A percentile compares a stretch with the other conserved stretches of the same genome.
phyloP scores from a whole-genome alignment of 2,888 invertebrate species.

The Dinocampus coccinellae region DNA sequence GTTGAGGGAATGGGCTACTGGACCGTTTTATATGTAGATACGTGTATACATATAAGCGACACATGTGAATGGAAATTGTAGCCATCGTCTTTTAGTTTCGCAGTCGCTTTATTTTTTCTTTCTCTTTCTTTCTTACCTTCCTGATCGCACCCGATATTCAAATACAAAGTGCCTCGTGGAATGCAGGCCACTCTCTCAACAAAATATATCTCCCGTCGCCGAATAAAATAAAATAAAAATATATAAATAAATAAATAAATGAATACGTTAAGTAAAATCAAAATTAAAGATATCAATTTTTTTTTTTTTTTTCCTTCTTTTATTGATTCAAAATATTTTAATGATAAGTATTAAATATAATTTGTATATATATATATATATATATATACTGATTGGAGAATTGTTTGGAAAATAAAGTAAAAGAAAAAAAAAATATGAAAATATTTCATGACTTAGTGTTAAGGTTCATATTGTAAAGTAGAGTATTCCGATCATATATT shows the following conservation, averaged over 20 bases:
- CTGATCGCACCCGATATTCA: constrained; percentile 57
- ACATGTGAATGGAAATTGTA: constrained; percentile 6
- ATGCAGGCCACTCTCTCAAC: constrained; percentile 51
- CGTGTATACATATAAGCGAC: neutral
- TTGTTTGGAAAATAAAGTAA: constrained; percentile 1
- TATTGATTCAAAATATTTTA: neutral
- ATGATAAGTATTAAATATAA: no score
- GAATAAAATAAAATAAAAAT: neutral
- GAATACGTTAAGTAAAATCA: neutral
- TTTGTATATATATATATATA: neutral
- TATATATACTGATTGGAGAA: neutral
- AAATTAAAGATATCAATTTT: neutral
- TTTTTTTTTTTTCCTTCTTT: neutral
- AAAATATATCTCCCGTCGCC: neutral
- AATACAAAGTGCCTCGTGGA: constrained; percentile 51
- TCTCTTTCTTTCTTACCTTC: constrained; percentile 31
- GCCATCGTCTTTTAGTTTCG: neutral
- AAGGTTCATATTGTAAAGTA: constrained; percentile 57
- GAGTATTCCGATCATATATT: constrained; percentile 53
- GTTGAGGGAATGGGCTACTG: constrained; percentile 36
- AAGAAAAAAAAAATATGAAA: constrained; percentile 24
- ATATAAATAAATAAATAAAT: neutral
- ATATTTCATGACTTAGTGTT: constrained; percentile 59
- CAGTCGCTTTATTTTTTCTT: neutral
- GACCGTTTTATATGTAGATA: neutral